Base-by-base conservation (phyloP, 2,113 vertebrate species). In the Pterocles gutturalis region DNA sequence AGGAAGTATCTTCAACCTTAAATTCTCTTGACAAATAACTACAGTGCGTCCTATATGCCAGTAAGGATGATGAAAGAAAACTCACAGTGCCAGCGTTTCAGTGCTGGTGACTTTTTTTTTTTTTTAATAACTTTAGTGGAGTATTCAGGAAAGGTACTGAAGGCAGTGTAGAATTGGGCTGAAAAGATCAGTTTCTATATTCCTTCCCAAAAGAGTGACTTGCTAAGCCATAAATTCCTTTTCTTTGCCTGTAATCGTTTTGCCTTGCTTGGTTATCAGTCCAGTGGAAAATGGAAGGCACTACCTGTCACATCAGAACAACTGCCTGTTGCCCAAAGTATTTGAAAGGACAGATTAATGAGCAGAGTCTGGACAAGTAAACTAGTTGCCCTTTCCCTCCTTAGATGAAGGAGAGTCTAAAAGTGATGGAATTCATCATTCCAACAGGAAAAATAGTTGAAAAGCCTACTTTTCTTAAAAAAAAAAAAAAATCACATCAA, bases 321-420 rank as follows among this genome's bases (percentile, higher is more conserved):
- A 36, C 28, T 79, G 10, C 17, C 19, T 82, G 34, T 84, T 81
- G 11, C 33, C 55, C 25, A 15, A 55, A 71, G 19, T 51, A 36
- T 91, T 87, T 83, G 70, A 72, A 95, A 76, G n/a, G n/a, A 71
- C 33, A 84, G 69, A 34, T 91, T 95, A 89, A 8, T 91, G 38
- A 61, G 41, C 45, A 89, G 29, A 82, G 26, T 28, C 55, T 92
- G 38, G 54, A 65, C 41, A 83, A 70, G 46, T 62, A 82, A 93
- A 66, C 36, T 73, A 77, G 54, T 16, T 5, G 5, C 21, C 31
- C 11, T 81, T 92, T 86, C 29, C 13, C 28, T 80, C 46, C 20
- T 51, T 95, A 43, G 33, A 29, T 86, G 76, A 54, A 53, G 82
- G 11, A 36, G 21, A 13, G 43, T 69, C 55, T 90, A 64, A 46